phyloP scores from a whole-genome alignment of 2,113 vertebrate species.

The Pyxicephalus adspersus region DNA sequence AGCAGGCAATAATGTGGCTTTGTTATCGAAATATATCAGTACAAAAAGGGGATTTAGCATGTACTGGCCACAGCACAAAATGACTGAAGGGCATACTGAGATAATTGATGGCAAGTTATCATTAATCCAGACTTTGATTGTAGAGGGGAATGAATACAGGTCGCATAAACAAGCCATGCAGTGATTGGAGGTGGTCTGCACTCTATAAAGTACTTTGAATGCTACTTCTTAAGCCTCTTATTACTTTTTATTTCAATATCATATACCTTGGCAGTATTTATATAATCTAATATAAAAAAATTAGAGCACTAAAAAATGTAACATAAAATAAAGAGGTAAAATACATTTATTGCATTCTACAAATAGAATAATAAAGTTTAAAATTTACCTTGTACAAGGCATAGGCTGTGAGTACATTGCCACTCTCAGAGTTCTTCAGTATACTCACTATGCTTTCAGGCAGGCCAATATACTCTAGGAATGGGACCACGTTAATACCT shows the following conservation, averaged over 20 bases:
- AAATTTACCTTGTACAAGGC: constrained; percentile 92
- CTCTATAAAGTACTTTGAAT: neutral
- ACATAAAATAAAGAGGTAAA: neutral
- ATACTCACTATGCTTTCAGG: constrained; percentile 82
- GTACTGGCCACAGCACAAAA: constrained; percentile 38
- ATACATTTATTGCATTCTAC: neutral
- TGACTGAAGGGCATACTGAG: constrained; percentile 43
- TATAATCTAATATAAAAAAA: too few relatives aligned
- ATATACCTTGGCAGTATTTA: neutral
- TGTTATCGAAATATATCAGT: constrained; percentile 35
- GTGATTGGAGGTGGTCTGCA: constrained; percentile 30
- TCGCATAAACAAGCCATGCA: constrained; percentile 15
- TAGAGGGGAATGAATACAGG: constrained; percentile 21
- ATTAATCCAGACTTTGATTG: constrained; percentile 38
- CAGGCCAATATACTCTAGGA: constrained; percentile 84
- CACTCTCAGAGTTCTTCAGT: constrained; percentile 86
- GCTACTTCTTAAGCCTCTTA: neutral
- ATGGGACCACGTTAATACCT: constrained; percentile 89
- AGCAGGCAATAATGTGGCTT: constrained; percentile 47
- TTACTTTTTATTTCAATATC: neutral
- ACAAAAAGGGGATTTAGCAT: constrained; percentile 43
- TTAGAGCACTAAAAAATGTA: too few relatives aligned
- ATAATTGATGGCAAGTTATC: constrained; percentile 43
- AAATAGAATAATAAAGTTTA: neutral
- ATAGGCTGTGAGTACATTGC: constrained; percentile 90